Conservation (phyloP, 1,140 invertebrate species). For the Samia ricini region DNA sequence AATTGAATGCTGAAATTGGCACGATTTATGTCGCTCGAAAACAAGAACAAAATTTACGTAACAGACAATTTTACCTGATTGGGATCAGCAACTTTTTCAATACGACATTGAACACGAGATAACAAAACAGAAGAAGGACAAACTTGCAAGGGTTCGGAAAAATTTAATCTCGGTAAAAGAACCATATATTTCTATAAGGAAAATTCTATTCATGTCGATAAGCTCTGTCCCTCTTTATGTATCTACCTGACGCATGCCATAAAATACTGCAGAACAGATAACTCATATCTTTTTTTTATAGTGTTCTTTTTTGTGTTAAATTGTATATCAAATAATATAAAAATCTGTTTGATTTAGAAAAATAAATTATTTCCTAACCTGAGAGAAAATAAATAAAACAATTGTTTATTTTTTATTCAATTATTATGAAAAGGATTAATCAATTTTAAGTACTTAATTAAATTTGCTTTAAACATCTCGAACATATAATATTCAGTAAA, state of each 20-base stretch:
- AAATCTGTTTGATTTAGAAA: background rate
- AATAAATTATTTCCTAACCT: too few species aligned
- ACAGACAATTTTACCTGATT: slow-evolving; percentile 8
- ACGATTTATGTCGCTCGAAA: background rate
- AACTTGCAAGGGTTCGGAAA: slow-evolving; percentile 22
- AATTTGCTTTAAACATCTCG: too few species aligned
- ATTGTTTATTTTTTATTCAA: too few species aligned
- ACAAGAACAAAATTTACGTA: background rate
- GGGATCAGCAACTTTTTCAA: slow-evolving; percentile 16
- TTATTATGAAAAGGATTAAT: too few species aligned
- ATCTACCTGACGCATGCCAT: slow-evolving; percentile 8
- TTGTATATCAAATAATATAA: background rate
- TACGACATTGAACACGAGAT: slow-evolving; percentile 11
- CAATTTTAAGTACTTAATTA: too few species aligned
- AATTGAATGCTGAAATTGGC: background rate
- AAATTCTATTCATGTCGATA: slow-evolving; percentile 29
- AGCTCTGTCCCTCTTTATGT: slow-evolving; percentile 21
- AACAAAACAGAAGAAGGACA: slow-evolving; percentile 19
- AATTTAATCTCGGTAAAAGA: slow-evolving; percentile 27
- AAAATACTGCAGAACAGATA: background rate
- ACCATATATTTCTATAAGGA: slow-evolving; percentile 25
- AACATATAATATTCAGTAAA: too few species aligned
- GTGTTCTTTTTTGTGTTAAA: background rate
- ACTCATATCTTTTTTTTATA: background rate
- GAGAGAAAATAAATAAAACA: too few species aligned